Percentiles rank a stretch among this genome's conserved stretches.
phyloP scores from a whole-genome alignment of 2,888 invertebrate species.

The Macaria liturata region DNA sequence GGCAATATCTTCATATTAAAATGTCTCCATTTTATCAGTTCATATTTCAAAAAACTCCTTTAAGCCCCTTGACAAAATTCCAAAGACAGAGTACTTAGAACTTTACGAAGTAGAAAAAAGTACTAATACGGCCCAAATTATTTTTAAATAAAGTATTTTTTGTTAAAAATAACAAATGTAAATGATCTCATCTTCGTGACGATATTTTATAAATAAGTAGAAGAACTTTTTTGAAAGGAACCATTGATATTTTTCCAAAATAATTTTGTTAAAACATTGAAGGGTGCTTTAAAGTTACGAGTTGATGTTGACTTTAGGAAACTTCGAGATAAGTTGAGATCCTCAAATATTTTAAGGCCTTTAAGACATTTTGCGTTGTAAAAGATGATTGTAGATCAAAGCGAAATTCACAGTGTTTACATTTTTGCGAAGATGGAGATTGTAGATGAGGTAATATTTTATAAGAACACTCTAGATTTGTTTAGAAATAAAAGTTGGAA shows the following conservation, averaged over 20 bases:
- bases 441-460: constrained; percentile 16
- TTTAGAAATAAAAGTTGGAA: neutral
- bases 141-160: constrained; percentile 26
- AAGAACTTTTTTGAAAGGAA: constrained; percentile 35
- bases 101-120: constrained; percentile 3
- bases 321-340: constrained; percentile 38
- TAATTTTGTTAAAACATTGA: constrained; percentile 36
- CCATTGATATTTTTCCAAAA: constrained; percentile 42
- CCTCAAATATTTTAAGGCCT: constrained; percentile 25
- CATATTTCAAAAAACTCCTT: neutral
- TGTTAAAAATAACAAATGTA: constrained; percentile 40
- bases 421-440: constrained; percentile 15
- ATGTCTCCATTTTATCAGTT: too few species aligned
- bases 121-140: constrained; percentile 8
- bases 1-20: too few species aligned
- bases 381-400: constrained; percentile 22
- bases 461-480: neutral
- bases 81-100: constrained; percentile 3
- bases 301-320: constrained; percentile 40
- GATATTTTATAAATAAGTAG: constrained; percentile 38
- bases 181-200: constrained; percentile 31
- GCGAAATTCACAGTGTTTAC: constrained; percentile 19
- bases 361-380: constrained; percentile 13
- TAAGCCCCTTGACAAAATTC: constrained; percentile 7
- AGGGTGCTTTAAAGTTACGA: constrained; percentile 33